Evolutionary conservation across 2,888 invertebrate genomes (phyloP), one percentile per base, ranked within the genome.

Genomic region (Podabrus alpinus): DNA sequence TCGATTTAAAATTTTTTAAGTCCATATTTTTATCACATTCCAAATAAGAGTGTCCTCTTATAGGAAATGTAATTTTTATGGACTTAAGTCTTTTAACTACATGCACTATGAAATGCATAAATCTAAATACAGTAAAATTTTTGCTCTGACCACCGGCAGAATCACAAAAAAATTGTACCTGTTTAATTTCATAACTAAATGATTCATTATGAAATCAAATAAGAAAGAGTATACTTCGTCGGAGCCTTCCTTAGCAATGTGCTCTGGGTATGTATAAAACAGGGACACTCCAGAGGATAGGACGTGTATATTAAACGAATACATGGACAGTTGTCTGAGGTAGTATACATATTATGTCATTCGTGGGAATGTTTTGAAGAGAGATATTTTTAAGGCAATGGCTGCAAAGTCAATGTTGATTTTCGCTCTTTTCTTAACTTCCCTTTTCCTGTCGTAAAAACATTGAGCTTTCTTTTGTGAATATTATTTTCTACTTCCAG

Each of bases 191-290:
- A 17, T 7, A 16, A 59, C 15, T 17, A 81, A n/a, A 67, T 73
- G 60, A 66, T 75, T 77, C 25, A 66, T 68, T 2, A 74, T 24
- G 74, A 72, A 78, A 66, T 78, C 16, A 73, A 68, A 68, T 21
- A 76, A 60, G 13, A 76, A 61, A 15, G 74, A 79, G 45, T 24
- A 25, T 16, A 77, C 72, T 15, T 77, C 76, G 73, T 77, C 71
- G n/a, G 62, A 69, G 69, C 81, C 79, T 77, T 82, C 82, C 76
- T 79, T 80, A 60, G 75, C 81, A 72, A 74, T 68, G 45, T 75
- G 78, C 77, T 84, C 80, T 25, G 79, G 77, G 74, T 82, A 82
- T 9, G 74, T 66, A 73, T 79, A 83, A 75, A 83, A 82, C 74
- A 79, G 73, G 75, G 79, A 77, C 69, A 75, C 66, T 25, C 68